A percentile compares a stretch with the other conserved stretches of the same genome.
Conservation (phyloP, 2,113 vertebrate species). For the Blennius ocellaris region DNA sequence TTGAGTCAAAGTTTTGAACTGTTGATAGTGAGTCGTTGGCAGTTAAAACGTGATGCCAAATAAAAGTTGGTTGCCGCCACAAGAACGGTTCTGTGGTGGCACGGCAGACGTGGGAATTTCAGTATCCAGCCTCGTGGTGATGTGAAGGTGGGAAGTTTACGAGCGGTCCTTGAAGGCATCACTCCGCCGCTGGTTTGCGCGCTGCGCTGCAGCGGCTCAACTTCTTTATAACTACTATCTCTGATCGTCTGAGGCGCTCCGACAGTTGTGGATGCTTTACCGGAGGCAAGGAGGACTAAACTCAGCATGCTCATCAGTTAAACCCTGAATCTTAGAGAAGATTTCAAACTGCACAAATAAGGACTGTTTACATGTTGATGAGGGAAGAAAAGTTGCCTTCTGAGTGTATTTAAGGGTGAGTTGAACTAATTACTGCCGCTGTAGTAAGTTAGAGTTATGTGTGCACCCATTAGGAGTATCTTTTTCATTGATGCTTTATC, state of each 20-base stretch:
- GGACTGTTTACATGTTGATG: background rate
- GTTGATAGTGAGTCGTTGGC: background rate
- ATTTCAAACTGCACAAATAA: background rate
- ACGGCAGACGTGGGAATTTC: background rate
- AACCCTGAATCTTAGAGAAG: constrained; percentile 9
- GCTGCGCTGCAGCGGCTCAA: constrained; percentile 51
- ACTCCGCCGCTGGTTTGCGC: constrained; percentile 18
- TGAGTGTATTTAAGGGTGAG: constrained; percentile 69
- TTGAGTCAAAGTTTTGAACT: background rate
- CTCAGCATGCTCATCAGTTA: constrained; percentile 11
- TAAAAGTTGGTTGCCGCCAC: too few relatives aligned
- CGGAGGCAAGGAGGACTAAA: constrained; percentile 34
- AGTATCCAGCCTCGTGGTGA: too few relatives aligned
- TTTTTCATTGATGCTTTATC: constrained; percentile 2
- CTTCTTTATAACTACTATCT: constrained; percentile 32
- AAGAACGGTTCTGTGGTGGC: too few relatives aligned
- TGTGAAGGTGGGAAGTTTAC: constrained; percentile 13
- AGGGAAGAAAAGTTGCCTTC: constrained; percentile 49
- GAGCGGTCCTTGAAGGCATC: constrained; percentile 64
- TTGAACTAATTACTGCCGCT: constrained; percentile 20
- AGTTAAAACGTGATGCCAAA: background rate
- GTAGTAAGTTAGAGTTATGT: background rate
- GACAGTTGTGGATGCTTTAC: constrained; percentile 45
- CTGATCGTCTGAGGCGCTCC: constrained; percentile 10
- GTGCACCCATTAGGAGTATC: constrained; percentile 25